phyloP scores from a whole-genome alignment of 2,113 vertebrate genomes.

The Pholis gunnellus region DNA sequence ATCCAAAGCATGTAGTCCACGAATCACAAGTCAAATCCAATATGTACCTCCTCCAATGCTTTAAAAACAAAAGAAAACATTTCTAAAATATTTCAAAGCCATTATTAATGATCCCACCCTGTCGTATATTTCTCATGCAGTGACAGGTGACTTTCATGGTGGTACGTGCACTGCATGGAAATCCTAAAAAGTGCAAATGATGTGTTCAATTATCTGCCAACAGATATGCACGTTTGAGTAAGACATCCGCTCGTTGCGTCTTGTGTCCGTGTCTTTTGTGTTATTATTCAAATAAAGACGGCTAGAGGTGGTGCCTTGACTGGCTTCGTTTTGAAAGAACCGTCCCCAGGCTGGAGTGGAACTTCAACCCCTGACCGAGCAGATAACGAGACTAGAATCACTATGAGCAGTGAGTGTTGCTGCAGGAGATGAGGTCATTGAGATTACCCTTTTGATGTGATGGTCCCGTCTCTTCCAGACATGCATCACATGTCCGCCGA shows the following conservation, averaged over 20 bases:
- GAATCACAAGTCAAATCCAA: background rate
- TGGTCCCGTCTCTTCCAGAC: background rate
- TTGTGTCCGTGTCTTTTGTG: background rate
- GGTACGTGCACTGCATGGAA: no score
- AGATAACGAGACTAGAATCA: slow-evolving; percentile 52
- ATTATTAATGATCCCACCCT: background rate
- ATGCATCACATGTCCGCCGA: slow-evolving; percentile 49
- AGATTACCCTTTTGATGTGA: slow-evolving; percentile 19
- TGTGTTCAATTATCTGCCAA: background rate
- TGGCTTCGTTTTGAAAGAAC: slow-evolving; percentile 7
- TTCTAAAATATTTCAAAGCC: background rate
- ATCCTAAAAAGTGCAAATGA: background rate
- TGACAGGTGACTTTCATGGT: no score
- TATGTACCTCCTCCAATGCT: background rate
- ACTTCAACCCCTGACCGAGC: slow-evolving; percentile 55
- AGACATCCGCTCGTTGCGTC: background rate
- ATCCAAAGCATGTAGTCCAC: background rate
- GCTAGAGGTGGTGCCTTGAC: background rate
- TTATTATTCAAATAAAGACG: background rate
- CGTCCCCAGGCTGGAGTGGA: background rate
- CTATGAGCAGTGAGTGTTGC: background rate
- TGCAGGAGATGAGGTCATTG: slow-evolving; percentile 20
- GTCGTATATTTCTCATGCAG: background rate
- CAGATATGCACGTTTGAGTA: background rate
- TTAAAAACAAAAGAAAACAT: background rate